Base-by-base conservation (phyloP, 1,140 invertebrate genomes). In the Colletes latitarsis region DNA sequence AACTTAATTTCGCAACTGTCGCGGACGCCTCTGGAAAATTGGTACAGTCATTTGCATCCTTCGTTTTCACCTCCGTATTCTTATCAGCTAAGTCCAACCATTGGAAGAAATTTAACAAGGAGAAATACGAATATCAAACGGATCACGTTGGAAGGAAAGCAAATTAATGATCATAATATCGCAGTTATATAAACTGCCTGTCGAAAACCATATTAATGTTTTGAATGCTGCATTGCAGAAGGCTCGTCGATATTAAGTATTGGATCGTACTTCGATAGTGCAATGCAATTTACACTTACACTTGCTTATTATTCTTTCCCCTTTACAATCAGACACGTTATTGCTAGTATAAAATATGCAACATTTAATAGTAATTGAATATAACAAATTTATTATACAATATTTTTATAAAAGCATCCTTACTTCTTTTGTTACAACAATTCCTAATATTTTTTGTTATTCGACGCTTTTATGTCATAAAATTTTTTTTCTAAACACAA, bases 1-100 rank as follows among this genome's bases (percentile, higher is more conserved):
- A 69, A 76, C 57, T 69, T 69, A 52, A 70, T 68, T 81, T 82
- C 19, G 21, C 21, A 52, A 52, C 75, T 58, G 75, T 55, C 64
- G 5, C 39, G n/a, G 17, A 80, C 39, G 30, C 41, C n/a, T 30
- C 49, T 5, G 75, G 39, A 52, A 39, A 55, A 70, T 55, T 8
- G 17, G 5, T 30, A 0, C 46, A 41, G 43, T 60, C 57, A 82
- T 72, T 67, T 57, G 53, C 41, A 46, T 71, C 63, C 19, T 58
- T 2, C 21, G 21, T n/a, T 30, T 17, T 53, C 30, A 21, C 19
- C 57, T 62, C 30, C 55, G 15, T 19, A 19, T 12, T 46, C 49
- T 53, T 52, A 55, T 69, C 52, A 53, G 14, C 21, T 4, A 21
- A n/a, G 53, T n/a, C 53, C 17, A 55, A n/a, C 4, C 15, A 55